Evolutionary conservation across 2,888 invertebrate species (phyloP).

Genomic region (Melangyna quadrimaculata): DNA sequence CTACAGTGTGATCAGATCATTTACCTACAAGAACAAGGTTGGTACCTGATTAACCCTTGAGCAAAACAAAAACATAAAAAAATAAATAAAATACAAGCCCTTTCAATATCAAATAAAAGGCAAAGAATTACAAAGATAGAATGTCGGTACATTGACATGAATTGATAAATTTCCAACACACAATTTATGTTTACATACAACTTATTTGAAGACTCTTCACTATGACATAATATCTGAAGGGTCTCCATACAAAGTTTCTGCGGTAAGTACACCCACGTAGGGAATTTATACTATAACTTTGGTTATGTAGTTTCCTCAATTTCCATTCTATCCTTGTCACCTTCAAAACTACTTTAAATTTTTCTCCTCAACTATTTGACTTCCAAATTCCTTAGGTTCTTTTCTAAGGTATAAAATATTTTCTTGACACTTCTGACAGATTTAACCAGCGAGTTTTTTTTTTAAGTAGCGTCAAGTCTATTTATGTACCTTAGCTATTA

Average conservation of each 20-base stretch:
- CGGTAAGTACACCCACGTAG: neutral
- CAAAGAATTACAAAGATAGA: neutral
- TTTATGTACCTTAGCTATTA: slow-evolving; percentile 13
- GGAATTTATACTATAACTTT: neutral
- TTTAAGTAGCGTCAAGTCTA: neutral
- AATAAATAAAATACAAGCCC: too few relatives aligned
- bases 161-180: too few relatives aligned
- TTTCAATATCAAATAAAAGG: neutral
- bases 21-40: too few relatives aligned
- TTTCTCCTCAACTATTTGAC: neutral
- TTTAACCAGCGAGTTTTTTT: neutral
- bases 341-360: neutral
- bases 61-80: too few relatives aligned
- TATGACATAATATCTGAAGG: neutral
- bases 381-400: neutral
- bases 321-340: neutral
- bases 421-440: neutral
- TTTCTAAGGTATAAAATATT: neutral
- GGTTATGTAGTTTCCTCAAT: neutral
- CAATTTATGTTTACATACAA: neutral
- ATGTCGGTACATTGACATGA: too few relatives aligned
- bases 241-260: neutral
- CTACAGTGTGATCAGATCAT: too few relatives aligned
- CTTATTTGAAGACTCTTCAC: neutral
- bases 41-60: too few relatives aligned